phyloP scores from a whole-genome alignment of 2,113 vertebrate species.

The Onychostruthus taczanowskii region DNA sequence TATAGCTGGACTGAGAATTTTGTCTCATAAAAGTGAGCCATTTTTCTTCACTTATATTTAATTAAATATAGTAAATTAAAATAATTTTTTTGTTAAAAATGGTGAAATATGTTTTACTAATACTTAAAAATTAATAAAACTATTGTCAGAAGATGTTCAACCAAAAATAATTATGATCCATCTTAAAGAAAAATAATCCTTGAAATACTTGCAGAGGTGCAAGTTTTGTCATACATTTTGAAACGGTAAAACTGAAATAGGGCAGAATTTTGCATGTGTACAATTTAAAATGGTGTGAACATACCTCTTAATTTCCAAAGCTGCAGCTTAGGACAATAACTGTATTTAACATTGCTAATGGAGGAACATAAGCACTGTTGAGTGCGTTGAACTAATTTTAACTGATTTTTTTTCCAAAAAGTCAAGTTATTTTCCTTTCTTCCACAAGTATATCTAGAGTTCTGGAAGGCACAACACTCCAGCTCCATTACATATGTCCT shows the following conservation, averaged over 20 bases:
- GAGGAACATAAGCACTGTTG: not conserved
- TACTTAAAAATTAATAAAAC: not conserved
- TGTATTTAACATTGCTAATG: not conserved
- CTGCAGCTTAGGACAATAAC: not conserved
- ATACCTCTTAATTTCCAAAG: not conserved
- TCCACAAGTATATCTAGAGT: not conserved
- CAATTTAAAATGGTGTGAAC: not conserved
- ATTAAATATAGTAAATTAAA: not conserved
- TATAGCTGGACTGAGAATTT: not conserved
- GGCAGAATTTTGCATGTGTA: not conserved
- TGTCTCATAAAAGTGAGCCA: not conserved
- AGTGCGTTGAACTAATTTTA: not conserved
- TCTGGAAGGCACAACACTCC: not conserved
- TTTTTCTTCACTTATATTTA: not conserved
- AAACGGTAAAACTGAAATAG: not conserved
- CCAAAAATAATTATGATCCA: not conserved
- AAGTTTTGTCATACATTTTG: not conserved
- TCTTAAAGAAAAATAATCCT: not conserved
- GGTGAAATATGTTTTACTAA: not conserved
- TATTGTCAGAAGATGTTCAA: not conserved
- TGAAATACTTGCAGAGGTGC: not conserved
- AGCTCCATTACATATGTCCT: not conserved
- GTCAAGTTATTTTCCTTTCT: not conserved
- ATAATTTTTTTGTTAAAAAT: not conserved
- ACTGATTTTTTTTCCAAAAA: not conserved